Conservation (phyloP, 2,797 vertebrate genomes). For the Neostethus bicornis region DNA sequence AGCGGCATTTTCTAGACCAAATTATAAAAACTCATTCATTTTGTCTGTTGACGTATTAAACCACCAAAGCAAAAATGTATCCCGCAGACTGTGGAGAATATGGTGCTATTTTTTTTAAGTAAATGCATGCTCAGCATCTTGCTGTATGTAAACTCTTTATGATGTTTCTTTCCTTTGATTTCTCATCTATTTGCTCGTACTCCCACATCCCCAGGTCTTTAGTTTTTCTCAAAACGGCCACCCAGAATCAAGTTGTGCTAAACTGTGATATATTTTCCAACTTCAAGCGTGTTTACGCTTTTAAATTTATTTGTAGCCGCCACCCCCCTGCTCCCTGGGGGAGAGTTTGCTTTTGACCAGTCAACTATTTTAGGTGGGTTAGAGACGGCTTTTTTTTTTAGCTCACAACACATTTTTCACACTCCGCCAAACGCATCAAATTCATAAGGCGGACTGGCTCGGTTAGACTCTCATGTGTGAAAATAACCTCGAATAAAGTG, state of each 20-base stretch:
- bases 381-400: constrained; percentile 49
- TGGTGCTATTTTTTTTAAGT: neutral
- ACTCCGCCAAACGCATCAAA: constrained; percentile 62
- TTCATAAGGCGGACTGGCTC: constrained; percentile 52
- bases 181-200: neutral
- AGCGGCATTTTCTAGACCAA: neutral
- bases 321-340: too few species aligned
- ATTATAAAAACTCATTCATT: neutral
- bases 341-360: constrained; percentile 36
- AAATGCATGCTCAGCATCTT: neutral
- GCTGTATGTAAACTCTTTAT: neutral
- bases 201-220: neutral
- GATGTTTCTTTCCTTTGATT: neutral
- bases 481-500: constrained; percentile 70
- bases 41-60: neutral
- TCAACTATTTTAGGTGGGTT: constrained; percentile 57
- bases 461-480: constrained; percentile 67
- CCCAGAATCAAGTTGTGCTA: constrained; percentile 27
- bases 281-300: constrained; percentile 39
- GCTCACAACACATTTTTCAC: constrained; percentile 64
- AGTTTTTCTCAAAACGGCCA: constrained; percentile 5
- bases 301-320: constrained; percentile 32
- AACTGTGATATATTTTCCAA: constrained; percentile 30
- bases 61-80: neutral
- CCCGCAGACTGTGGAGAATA: neutral